Base-by-base conservation (phyloP, 2,797 vertebrate genomes). In the Tenualosa ilisha region DNA sequence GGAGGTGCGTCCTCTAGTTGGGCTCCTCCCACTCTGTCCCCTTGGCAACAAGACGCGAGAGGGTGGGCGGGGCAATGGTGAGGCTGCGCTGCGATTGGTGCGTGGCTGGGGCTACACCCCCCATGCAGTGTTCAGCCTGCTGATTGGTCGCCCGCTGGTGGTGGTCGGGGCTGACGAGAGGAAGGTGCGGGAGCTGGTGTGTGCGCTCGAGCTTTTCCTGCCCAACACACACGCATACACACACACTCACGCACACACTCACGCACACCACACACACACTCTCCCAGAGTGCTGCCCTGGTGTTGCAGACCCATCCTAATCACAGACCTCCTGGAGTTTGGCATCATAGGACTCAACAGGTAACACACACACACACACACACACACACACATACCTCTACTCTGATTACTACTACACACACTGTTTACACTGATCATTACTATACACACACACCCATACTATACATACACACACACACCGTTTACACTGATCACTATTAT, bases 291-390 rank as follows among this genome's bases (percentile, higher is more conserved):
- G 31, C 37, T 75, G 24, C 68, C 68, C 13, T 75, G 68, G 68
- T 40, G 68, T 20, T 75, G 31, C 31, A 13, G 68, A 15, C 68
- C 68, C 31, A 40, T 75, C 5, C 31, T 40, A 4, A 75, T 75
- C 31, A 75, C 11, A 3, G 68, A 75, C 68, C 68, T 75, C 13
- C 68, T 75, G 68, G 68, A 75, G 68, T 75, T 17, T 37, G 37
- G 68, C 12, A 75, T 75, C 68, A 75, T 75, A 20, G 68, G 68
- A 75, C 68, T 75, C 31, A 75, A 75, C 68, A 75, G 68, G 68
- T 75, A 75, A 75, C 11, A 63, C n/a, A 31, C 63, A 65, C 11
- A 4, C 2, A 31, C 3, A 40, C 13, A 40, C 31, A 72, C 65
- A 40, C 65, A 72, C 26, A n/a, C n/a, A n/a, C n/a, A n/a, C n/a